These are phyloP conservation scores for Yasuhikotakia modesta DNA, from an alignment of 2,797 vertebrate genomes.

Conservation along the genomic window DNA sequence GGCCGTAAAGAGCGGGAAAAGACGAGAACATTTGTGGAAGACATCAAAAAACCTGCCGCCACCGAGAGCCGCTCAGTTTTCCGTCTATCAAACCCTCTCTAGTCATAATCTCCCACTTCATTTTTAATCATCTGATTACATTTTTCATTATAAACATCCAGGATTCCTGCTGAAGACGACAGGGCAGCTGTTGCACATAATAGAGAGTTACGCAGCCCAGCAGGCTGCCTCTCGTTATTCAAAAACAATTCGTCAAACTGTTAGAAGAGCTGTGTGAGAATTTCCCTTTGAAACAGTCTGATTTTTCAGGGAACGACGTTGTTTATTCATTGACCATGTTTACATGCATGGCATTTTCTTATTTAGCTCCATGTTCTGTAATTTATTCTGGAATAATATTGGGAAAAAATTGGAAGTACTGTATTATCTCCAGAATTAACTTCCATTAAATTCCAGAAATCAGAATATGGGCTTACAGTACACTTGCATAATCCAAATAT, in stretches of 20 bases:
- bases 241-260: slow-evolving; percentile 37
- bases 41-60: slow-evolving; percentile 67
- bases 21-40: slow-evolving; percentile 73
- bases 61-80: slow-evolving; percentile 55
- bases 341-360: background rate
- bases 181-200: slow-evolving; percentile 56
- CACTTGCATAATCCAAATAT: background rate
- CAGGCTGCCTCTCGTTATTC: slow-evolving; percentile 41
- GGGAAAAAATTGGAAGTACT: too few species aligned
- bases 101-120: slow-evolving; percentile 74
- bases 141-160: slow-evolving; percentile 70
- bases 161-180: slow-evolving; percentile 55
- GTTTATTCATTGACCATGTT: slow-evolving; percentile 17
- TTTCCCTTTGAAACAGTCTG: slow-evolving; percentile 23
- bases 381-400: too few species aligned
- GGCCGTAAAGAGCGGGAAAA: slow-evolving; percentile 73
- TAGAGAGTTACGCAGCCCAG: slow-evolving; percentile 38
- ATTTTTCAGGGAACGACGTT: background rate
- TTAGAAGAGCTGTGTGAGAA: slow-evolving; percentile 18
- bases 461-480: background rate
- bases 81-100: slow-evolving; percentile 71
- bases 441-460: background rate
- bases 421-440: too few species aligned
- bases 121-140: slow-evolving; percentile 75
- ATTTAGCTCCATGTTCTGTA: background rate